Percentiles rank a stretch among this genome's conserved stretches.
These are phyloP conservation scores for Turritopsis rubra DNA, from an alignment of 30 jellyfish, hydroid and myxozoan species.

Conservation along the genomic window DNA sequence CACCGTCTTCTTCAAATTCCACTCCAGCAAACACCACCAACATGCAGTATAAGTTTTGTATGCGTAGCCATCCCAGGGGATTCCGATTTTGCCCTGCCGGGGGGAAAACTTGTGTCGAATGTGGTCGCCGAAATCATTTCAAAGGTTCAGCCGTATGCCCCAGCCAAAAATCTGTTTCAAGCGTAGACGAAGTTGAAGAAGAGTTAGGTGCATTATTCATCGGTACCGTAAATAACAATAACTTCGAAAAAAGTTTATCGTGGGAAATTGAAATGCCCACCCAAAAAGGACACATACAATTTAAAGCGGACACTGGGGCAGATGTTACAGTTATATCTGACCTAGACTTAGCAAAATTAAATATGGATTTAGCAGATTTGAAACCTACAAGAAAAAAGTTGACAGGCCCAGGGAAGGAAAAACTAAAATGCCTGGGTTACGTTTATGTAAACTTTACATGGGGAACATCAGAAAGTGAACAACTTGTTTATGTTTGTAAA, in stretches of 20 bases:
- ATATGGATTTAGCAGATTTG: background rate
- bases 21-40: too few species aligned
- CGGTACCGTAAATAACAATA: background rate
- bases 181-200: background rate
- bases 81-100: constrained; percentile 14
- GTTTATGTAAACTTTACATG: background rate
- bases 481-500: constrained; percentile 7
- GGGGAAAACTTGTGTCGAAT: constrained; percentile 13
- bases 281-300: background rate
- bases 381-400: constrained; percentile 8
- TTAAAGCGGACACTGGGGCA: constrained; percentile 29
- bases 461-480: background rate
- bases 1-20: too few species aligned
- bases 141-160: background rate
- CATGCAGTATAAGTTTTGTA: background rate
- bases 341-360: background rate
- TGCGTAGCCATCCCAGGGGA: constrained; percentile 1
- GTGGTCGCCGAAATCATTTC: constrained; percentile 5
- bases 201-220: constrained; percentile 2
- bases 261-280: constrained; percentile 17
- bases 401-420: constrained; percentile 13
- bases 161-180: background rate
- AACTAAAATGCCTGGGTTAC: constrained; percentile 15
- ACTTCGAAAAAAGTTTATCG: background rate
- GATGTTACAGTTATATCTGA: constrained; percentile 29